phyloP scores from a whole-genome alignment of 2,113 vertebrate species.

The Aix galericulata region DNA sequence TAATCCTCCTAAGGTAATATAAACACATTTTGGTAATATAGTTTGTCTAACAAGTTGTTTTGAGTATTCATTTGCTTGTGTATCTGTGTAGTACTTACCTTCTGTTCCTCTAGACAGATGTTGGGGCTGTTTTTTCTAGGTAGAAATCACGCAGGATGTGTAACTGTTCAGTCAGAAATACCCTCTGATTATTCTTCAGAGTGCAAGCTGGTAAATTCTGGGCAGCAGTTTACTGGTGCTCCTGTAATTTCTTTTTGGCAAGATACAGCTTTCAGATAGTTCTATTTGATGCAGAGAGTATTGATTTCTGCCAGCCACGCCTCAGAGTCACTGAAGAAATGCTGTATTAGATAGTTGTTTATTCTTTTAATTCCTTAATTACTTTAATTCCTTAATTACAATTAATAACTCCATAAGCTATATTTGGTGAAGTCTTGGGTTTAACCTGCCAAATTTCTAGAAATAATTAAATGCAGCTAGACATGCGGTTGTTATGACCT shows the following conservation, averaged over 20 bases:
- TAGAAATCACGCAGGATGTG: not conserved
- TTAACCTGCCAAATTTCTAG: not conserved
- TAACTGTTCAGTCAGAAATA: not conserved
- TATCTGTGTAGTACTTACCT: not conserved
- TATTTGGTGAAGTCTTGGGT: not conserved
- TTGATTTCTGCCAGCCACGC: not conserved
- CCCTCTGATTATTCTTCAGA: not conserved
- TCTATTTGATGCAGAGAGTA: not conserved
- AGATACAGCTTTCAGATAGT: not conserved
- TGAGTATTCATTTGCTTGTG: not conserved
- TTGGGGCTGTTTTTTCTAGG: not conserved
- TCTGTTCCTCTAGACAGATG: not conserved
- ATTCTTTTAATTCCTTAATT: not conserved
- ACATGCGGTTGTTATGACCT: not conserved
- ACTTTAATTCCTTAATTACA: too few relatives aligned
- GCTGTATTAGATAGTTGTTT: not conserved
- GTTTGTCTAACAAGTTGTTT: not conserved
- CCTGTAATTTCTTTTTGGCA: not conserved
- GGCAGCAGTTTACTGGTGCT: not conserved
- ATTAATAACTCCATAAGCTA: not conserved
- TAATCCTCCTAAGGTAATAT: slow-evolving; percentile 95
- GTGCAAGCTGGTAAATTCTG: not conserved
- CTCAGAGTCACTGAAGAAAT: not conserved
- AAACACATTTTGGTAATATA: slow-evolving; percentile 44
- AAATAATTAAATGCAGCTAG: not conserved